Base-by-base conservation (phyloP, 2,888 invertebrate genomes). In the Dryomyza anilis region DNA sequence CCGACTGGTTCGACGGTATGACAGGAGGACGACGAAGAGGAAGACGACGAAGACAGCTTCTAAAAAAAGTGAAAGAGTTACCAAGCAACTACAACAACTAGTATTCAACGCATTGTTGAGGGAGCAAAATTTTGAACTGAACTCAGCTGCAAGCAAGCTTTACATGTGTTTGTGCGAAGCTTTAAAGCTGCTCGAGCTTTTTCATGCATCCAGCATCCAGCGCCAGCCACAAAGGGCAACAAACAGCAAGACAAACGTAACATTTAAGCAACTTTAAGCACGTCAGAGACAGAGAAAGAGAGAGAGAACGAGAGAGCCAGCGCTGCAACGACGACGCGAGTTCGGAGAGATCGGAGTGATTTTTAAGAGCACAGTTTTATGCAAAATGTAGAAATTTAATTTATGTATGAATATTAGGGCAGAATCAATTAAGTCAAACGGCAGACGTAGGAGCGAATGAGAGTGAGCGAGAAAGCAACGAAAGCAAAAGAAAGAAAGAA, bases 41-140 rank as follows among this genome's bases (percentile, higher is more conserved):
- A 80, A 19, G 81, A 83, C 64, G 82, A 83, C 64, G 82, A 83
- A 72, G 82, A 83, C 73, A 83, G 83, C 77, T 83, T 83, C 72
- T 83, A 81, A 82, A 25, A 39, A 14, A 12, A n/a, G n/a, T 4
- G 14, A 33, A n/a, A 25, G 19, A 45, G 45, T 16, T 14, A 55
- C 30, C 8, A 45, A 58, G 16, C 19, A 45, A 43, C 29, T 23
- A 23, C 3, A 23, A 12, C 48, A 48, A 48, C 48, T n/a, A n/a
- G n/a, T n/a, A n/a, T 48, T 39, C 39, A 39, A 39, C 39, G 29
- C 46, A 59, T 12, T 30, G 58, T 59, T 45, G 21, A 33, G 30
- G 23, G n/a, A 39, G 27, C 23, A 39, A 43, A 14, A 12, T 39
- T 36, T 12, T 48, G 45, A 45, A 57, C 57, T 57, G 19, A 21